Base-by-base conservation (phyloP, 1,140 invertebrate species). In the Heliconius nattereri region DNA sequence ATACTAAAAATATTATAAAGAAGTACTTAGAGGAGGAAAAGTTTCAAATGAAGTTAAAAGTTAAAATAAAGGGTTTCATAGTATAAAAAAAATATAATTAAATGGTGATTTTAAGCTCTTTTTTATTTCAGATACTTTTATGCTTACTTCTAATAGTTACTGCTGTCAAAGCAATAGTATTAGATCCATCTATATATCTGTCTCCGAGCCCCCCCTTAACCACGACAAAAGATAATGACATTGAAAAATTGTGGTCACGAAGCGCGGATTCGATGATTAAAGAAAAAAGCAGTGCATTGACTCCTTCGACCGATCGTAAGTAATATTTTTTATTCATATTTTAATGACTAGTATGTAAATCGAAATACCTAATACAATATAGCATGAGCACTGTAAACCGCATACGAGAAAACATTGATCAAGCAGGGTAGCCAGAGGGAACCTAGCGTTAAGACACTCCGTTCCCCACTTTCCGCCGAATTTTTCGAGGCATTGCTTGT, bases 131-230 rank as follows among this genome's bases (percentile, higher is more conserved):
- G 78, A 35, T 75, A 57, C 70, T 79, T 20, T 20, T 79, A 26
- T 72, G 23, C 40, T 71, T 79, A 71, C 1, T 79, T 20, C 66
- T 66, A 75, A 57, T 76, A 52, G 26, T 66, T 23, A 74, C 57
- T 54, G 74, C 77, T 26, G 75, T 82, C 26, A 82, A 87, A 8
- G 70, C 82, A 71, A 86, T 83, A 3, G 85, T 93, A 8, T 60
- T 92, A 26, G 92, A 93, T 45, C 92, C 92, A 75, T 85, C 90
- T 11, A 60, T 93, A 49, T 91, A 90, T 71, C 76, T 93, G 9
- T 84, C 84, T 26, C 92, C 92, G 0, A 92, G 87, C 71, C 91
- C 92, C 8, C 92, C 91, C 1, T 80, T 93, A 23, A 85, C 79
- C 0, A 77, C 83, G 8, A 84, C 71, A 35, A 81, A 74, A 5